Percentiles rank a stretch among this genome's conserved stretches.
Conservation (phyloP, 2,797 vertebrate species). For the Sebastiscus albofasciatus region DNA sequence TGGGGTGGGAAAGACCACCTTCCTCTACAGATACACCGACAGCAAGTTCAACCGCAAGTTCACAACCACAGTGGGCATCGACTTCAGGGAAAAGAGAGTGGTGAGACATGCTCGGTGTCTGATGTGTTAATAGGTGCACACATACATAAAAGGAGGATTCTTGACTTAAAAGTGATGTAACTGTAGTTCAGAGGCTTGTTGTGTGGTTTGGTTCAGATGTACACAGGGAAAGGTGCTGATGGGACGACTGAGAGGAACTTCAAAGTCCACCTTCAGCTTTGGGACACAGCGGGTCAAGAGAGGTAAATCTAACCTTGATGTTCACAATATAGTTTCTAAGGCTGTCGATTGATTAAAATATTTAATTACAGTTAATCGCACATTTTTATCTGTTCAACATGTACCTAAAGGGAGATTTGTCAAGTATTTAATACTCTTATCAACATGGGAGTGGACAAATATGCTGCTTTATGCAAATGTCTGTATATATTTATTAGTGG, state of each 20-base stretch:
- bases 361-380: no score
- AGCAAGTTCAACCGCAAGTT: slow-evolving; percentile 94
- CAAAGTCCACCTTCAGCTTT: slow-evolving; percentile 94
- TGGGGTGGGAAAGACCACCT: slow-evolving; percentile 97
- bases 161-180: not conserved
- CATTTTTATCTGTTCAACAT: no score
- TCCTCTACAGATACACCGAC: slow-evolving; percentile 97
- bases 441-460: no score
- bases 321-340: not conserved
- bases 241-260: slow-evolving; percentile 87
- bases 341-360: no score
- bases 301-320: slow-evolving; percentile 76
- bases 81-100: slow-evolving; percentile 97
- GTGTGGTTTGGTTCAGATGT: slow-evolving; percentile 79
- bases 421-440: no score
- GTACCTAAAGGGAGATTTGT: no score
- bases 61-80: slow-evolving; percentile 94
- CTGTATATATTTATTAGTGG: no score
- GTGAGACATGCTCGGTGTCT: slow-evolving; percentile 79
- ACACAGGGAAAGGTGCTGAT: slow-evolving; percentile 86
- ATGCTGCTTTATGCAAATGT: no score
- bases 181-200: not conserved
- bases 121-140: not conserved
- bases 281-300: slow-evolving; percentile 97
- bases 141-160: not conserved